Conservation (phyloP, 2,113 vertebrate species). For the Motacilla alba region DNA sequence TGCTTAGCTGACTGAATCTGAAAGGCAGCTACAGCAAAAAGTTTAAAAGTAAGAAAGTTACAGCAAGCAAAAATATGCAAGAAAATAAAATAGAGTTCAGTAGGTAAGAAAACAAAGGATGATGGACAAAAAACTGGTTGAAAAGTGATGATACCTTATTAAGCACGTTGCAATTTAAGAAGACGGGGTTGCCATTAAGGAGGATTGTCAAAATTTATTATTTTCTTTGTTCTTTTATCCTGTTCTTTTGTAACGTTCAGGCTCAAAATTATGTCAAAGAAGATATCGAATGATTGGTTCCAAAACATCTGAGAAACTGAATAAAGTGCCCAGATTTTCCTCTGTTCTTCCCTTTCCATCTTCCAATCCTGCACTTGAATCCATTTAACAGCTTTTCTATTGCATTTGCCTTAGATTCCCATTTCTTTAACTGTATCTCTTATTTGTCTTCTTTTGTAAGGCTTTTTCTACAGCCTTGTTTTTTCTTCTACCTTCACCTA, state of each 20-base stretch:
- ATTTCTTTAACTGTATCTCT: background rate
- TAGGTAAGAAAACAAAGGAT: background rate
- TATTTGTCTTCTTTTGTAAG: background rate
- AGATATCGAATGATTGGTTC: background rate
- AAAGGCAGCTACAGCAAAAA: background rate
- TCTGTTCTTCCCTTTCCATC: background rate
- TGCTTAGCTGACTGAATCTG: background rate
- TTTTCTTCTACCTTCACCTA: background rate
- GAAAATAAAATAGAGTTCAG: background rate
- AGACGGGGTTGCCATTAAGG: background rate
- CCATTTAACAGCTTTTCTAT: background rate
- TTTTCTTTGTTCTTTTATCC: background rate
- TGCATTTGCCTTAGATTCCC: background rate
- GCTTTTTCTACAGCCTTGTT: background rate
- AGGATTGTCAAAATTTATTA: background rate
- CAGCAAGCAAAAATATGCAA: background rate
- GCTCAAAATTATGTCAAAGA: background rate
- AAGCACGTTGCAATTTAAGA: background rate
- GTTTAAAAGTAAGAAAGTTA: background rate
- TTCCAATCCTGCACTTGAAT: background rate
- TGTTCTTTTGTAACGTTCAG: background rate
- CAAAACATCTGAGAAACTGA: background rate
- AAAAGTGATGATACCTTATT: background rate
- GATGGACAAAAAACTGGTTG: background rate
- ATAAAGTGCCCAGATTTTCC: background rate